Conservation (phyloP, 2,888 invertebrate genomes). For the Ceriagrion tenellum region DNA sequence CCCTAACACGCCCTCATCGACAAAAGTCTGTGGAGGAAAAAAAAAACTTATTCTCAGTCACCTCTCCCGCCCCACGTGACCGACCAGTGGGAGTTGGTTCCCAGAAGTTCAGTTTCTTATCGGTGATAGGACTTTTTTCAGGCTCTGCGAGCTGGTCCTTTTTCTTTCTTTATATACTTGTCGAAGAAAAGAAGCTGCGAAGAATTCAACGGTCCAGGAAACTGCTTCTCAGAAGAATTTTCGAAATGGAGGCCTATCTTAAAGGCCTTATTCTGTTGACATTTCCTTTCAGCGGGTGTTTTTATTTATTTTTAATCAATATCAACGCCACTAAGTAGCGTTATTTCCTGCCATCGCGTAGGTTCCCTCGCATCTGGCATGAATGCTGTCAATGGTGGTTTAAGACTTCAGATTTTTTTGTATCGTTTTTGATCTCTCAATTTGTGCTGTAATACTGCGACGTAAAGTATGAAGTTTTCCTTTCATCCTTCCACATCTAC, state of each 20-base stretch:
- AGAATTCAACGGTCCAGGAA: neutral
- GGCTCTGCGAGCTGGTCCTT: neutral
- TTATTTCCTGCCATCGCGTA: too few species aligned
- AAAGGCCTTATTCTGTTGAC: neutral
- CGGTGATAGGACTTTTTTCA: neutral
- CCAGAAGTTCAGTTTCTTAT: neutral
- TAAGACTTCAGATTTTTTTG: too few species aligned
- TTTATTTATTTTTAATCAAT: neutral
- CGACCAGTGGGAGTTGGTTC: neutral
- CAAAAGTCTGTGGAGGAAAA: neutral
- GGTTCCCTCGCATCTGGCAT: too few species aligned
- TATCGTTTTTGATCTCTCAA: too few species aligned
- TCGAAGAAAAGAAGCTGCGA: neutral
- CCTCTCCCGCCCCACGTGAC: neutral
- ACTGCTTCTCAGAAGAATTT: neutral
- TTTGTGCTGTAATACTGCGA: too few species aligned
- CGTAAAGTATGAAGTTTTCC: too few species aligned
- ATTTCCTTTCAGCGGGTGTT: neutral
- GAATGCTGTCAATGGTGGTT: too few species aligned
- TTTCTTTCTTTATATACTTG: neutral
- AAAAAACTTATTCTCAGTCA: neutral
- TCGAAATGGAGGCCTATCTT: neutral
- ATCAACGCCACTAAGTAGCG: too few species aligned
- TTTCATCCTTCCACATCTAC: too few species aligned
- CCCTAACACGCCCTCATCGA: too few species aligned